Conservation (phyloP, 2,797 vertebrate genomes). For the Rhynchotus rufescens region DNA sequence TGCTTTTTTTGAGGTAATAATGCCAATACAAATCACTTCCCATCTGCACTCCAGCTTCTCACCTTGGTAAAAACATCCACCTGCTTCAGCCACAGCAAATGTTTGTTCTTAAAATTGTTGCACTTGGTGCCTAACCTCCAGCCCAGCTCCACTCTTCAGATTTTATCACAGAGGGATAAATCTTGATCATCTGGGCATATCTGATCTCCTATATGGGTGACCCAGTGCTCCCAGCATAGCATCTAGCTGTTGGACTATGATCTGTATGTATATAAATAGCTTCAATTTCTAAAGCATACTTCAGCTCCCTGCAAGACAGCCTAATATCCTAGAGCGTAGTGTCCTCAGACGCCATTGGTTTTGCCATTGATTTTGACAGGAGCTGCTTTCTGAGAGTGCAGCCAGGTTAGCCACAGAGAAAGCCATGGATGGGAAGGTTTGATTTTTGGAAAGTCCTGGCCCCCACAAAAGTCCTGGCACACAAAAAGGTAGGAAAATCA, state of each 20-base stretch:
- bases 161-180: background rate
- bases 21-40: background rate
- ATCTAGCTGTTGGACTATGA: background rate
- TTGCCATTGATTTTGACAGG: background rate
- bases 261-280: background rate
- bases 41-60: background rate
- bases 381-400: background rate
- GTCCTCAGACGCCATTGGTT: background rate
- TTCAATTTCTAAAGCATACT: background rate
- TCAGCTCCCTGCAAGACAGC: background rate
- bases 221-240: background rate
- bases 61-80: background rate
- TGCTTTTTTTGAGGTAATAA: background rate
- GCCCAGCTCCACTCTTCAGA: background rate
- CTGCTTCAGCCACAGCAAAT: background rate
- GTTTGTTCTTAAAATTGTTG: background rate
- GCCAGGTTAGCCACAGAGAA: background rate
- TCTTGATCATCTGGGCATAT: background rate
- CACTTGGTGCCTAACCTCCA: background rate
- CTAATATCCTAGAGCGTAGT: no score
- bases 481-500: background rate
- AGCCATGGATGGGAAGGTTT: no score
- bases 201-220: background rate
- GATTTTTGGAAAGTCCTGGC: background rate
- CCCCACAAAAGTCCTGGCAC: background rate